Conservation (phyloP, 2,113 vertebrate genomes). For the Nesoenas mayeri region DNA sequence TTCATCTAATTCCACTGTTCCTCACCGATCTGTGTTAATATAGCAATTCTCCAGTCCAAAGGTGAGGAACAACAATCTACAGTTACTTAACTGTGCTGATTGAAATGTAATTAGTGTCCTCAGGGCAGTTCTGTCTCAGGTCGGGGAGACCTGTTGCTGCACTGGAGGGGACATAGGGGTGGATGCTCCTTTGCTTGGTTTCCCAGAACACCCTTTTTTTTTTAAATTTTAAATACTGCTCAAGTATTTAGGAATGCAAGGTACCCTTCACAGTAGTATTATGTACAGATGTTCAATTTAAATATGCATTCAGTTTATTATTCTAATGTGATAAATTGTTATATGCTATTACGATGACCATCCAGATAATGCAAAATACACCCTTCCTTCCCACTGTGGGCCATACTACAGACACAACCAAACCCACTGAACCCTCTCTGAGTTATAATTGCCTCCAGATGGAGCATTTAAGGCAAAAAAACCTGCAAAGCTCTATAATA, state of each 20-base stretch:
- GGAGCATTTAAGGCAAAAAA: background rate
- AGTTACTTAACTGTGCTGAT: accelerated
- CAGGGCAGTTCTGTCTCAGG: background rate
- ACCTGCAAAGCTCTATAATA: background rate
- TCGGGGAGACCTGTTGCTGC: background rate
- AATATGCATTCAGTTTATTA: background rate
- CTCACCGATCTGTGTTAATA: background rate
- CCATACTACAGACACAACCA: background rate
- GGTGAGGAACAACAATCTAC: background rate
- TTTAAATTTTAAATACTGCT: background rate
- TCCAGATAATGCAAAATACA: background rate
- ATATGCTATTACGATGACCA: background rate
- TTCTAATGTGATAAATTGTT: background rate
- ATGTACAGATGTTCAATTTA: background rate
- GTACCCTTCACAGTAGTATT: background rate
- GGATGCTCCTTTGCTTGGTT: background rate
- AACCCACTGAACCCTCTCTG: background rate
- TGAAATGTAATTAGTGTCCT: background rate
- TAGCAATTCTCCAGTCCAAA: background rate
- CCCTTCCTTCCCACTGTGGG: background rate
- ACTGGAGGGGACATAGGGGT: background rate
- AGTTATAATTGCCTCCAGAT: conserved; percentile 7
- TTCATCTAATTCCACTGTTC: background rate
- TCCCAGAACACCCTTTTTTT: background rate
- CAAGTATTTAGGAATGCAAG: background rate